Conservation (phyloP, 2,888 invertebrate genomes). For the Synergus laeviventris region DNA sequence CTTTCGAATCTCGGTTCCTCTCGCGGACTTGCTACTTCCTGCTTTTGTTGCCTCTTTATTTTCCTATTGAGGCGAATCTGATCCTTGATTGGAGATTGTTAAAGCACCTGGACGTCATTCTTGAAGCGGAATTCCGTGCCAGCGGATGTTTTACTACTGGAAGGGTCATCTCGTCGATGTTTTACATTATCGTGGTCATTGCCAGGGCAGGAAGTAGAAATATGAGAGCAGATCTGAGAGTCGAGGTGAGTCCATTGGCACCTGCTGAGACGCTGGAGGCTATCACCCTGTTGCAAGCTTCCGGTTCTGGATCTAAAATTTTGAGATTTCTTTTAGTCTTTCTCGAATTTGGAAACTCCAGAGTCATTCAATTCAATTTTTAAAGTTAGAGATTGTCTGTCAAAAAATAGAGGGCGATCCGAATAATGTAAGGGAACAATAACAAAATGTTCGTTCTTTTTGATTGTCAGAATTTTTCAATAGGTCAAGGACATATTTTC, state of each 20-base stretch:
- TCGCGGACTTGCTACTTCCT: neutral
- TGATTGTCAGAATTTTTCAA: neutral
- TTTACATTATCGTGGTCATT: conserved; percentile 61
- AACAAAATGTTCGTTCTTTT: neutral
- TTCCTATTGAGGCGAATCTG: neutral
- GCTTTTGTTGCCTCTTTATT: neutral
- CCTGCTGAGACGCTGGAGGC: conserved; percentile 72
- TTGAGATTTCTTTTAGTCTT: neutral
- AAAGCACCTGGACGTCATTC: conserved; percentile 20
- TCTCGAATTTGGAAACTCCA: neutral
- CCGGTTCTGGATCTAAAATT: conserved; percentile 68
- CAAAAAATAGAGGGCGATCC: neutral
- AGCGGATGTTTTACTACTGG: conserved; percentile 41
- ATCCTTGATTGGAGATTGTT: conserved; percentile 5
- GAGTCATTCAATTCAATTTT: neutral
- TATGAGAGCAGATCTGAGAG: conserved; percentile 53
- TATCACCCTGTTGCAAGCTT: conserved; percentile 68
- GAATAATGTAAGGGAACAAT: neutral
- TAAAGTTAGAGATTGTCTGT: too few species aligned
- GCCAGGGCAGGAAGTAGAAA: conserved; percentile 60
- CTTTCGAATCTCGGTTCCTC: neutral
- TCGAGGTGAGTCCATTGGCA: conserved; percentile 53
- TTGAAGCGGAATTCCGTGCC: conserved; percentile 43
- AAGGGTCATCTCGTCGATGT: conserved; percentile 37
- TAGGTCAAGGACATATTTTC: neutral